Evolutionary conservation across 2,888 invertebrate genomes (phyloP), one percentile per base, ranked within the genome.

Genomic region (Proisotoma minuta): DNA sequence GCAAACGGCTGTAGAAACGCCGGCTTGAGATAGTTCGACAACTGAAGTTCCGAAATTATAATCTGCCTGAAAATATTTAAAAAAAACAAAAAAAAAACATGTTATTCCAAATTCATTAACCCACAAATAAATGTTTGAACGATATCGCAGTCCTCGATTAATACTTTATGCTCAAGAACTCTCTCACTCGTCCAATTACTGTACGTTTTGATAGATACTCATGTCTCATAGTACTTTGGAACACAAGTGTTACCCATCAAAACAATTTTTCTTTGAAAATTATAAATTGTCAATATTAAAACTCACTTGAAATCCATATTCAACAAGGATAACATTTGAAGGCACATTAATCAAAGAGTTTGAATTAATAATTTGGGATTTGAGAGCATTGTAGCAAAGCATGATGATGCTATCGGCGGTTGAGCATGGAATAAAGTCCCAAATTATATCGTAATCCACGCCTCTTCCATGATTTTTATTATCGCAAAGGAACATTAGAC

Each of bases 221-320:
- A 27, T 3, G 20, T 28, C 5, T 51, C 51, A 51, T 8, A 8
- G 8, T 34, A 10, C 12, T 34, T 15, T 34, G 34, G 12, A 8
- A 34, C 34, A n/a, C n/a, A n/a, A n/a, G n/a, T n/a, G n/a, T n/a
- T n/a, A n/a, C n/a, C n/a, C n/a, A n/a, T n/a, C n/a, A n/a, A n/a
- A n/a, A n/a, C n/a, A n/a, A n/a, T n/a, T n/a, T n/a, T n/a, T n/a
- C n/a, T n/a, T n/a, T 34, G 34, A 34, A 8, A 34, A 15, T 50
- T 50, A 8, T 50, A 12, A 50, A 50, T 23, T 2, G 27, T 0
- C 2, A 27, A 51, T 27, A 24, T 65, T 28, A 43, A 0, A 50
- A 63, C 64, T 53, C 74, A 83, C 83, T 80, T 83, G 82, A 74
- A 83, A 83, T 43, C 83, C 83, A 75, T 83, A 84, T 75, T 84